Evolutionary conservation across 2,797 vertebrate species (phyloP).

Genomic region (Notamacropus eugenii): DNA sequence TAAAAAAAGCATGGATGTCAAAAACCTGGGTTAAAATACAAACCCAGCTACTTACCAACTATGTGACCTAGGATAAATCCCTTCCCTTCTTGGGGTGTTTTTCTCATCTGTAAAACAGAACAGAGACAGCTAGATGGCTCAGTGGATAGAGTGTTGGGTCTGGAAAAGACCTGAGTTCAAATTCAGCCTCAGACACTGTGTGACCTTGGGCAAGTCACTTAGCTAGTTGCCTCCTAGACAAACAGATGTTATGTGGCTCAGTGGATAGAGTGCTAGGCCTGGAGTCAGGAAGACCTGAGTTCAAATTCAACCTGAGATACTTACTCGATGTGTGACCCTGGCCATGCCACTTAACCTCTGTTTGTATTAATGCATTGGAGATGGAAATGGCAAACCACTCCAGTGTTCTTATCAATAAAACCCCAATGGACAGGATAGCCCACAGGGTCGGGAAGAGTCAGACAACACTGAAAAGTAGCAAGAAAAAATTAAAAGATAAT

Average conservation of each 20-base stretch:
- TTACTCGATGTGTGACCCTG: background rate
- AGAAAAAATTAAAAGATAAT: slow-evolving; percentile 38
- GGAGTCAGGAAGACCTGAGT: background rate
- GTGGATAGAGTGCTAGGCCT: background rate
- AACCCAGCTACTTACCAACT: background rate
- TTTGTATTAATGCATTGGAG: background rate
- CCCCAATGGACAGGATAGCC: background rate
- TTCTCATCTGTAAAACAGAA: background rate
- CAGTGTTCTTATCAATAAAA: background rate
- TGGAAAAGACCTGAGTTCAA: background rate
- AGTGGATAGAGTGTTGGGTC: background rate
- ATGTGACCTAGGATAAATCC: background rate
- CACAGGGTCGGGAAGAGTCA: background rate
- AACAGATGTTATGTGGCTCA: no score
- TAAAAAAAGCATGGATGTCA: background rate
- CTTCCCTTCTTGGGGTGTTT: background rate
- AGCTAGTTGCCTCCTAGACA: no score
- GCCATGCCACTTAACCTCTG: background rate
- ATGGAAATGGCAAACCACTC: background rate
- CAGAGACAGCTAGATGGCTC: background rate
- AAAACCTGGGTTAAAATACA: background rate
- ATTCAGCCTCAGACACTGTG: background rate
- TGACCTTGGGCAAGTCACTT: background rate
- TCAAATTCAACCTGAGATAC: background rate
- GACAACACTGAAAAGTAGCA: background rate